Evolutionary conservation across 2,888 invertebrate genomes (phyloP).

Genomic region (Hydriomena furcata): DNA sequence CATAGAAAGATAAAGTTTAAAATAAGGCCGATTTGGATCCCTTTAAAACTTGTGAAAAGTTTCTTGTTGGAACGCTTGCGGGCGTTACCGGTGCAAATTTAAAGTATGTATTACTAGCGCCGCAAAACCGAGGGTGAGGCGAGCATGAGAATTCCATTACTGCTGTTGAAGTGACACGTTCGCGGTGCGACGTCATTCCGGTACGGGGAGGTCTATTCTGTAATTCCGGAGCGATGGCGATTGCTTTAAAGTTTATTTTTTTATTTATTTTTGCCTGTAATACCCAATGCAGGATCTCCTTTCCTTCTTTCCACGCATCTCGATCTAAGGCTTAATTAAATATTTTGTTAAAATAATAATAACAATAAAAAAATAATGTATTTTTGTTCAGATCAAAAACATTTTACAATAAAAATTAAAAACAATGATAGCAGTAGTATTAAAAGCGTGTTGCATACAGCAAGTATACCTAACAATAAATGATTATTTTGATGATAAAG

Average conservation of each 20-base stretch:
- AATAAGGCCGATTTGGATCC: slow-evolving; percentile 69
- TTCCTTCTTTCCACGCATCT: no score
- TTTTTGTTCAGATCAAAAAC: no score
- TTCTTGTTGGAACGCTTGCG: slow-evolving; percentile 65
- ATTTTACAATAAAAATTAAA: no score
- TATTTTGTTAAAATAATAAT: no score
- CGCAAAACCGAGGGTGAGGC: slow-evolving; percentile 66
- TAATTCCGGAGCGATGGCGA: slow-evolving; percentile 10
- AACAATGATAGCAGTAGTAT: no score
- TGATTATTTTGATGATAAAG: no score
- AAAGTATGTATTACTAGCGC: slow-evolving; percentile 77
- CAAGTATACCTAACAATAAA: no score
- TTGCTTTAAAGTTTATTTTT: slow-evolving; percentile 4
- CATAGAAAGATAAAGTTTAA: slow-evolving; percentile 52
- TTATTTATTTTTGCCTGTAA: not conserved
- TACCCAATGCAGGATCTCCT: no score
- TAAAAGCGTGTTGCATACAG: no score
- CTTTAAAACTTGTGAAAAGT: slow-evolving; percentile 68
- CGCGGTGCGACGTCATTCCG: slow-evolving; percentile 43
- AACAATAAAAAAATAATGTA: no score
- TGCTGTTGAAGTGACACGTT: slow-evolving; percentile 67
- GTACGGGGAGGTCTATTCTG: slow-evolving; percentile 27
- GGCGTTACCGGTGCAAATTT: slow-evolving; percentile 78
- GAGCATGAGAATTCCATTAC: slow-evolving; percentile 82
- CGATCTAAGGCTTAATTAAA: no score